A percentile compares a stretch with the other conserved stretches of the same genome.
Evolutionary conservation across 2,888 invertebrate species (phyloP).

Genomic region (Sphaerophoria rueppellii): DNA sequence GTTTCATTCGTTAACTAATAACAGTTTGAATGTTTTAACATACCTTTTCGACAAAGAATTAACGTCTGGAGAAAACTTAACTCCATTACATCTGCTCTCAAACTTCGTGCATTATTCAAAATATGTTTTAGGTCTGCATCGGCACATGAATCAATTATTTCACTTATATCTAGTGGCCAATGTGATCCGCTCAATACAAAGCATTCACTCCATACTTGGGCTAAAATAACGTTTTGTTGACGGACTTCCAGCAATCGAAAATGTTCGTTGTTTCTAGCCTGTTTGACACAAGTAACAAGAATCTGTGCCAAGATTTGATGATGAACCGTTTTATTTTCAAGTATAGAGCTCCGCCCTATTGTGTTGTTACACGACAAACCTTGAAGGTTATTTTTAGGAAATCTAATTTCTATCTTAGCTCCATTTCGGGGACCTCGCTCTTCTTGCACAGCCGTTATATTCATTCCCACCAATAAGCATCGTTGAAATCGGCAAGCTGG

Average conservation of each 20-base stretch:
- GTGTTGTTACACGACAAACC: slow-evolving; percentile 22
- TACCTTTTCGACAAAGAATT: slow-evolving; percentile 83
- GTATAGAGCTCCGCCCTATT: slow-evolving; percentile 29
- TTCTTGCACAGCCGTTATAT: slow-evolving; percentile 91
- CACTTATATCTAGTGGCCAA: slow-evolving; percentile 83
- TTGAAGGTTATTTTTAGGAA: slow-evolving; percentile 15
- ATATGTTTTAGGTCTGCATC: slow-evolving; percentile 79
- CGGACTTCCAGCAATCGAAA: slow-evolving; percentile 82
- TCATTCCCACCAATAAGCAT: slow-evolving; percentile 91
- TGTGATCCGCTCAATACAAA: slow-evolving; percentile 84
- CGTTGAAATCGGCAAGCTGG: slow-evolving; percentile 91
- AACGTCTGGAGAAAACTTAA: slow-evolving; percentile 83
- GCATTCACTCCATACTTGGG: slow-evolving; percentile 84
- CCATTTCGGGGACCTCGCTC: slow-evolving; percentile 89
- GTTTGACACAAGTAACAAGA: slow-evolving; percentile 84
- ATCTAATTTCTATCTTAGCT: slow-evolving; percentile 29
- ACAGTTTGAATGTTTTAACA: slow-evolving; percentile 6
- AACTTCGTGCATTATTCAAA: slow-evolving; percentile 80
- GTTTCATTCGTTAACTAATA: not conserved
- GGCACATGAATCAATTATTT: slow-evolving; percentile 79
- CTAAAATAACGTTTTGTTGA: slow-evolving; percentile 85
- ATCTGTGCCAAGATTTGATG: slow-evolving; percentile 85
- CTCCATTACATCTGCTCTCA: slow-evolving; percentile 83
- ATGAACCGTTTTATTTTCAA: slow-evolving; percentile 77
- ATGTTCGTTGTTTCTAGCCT: slow-evolving; percentile 84